Evolutionary conservation across 2,113 vertebrate species (phyloP).

Genomic region (Pollimyrus isidori): DNA sequence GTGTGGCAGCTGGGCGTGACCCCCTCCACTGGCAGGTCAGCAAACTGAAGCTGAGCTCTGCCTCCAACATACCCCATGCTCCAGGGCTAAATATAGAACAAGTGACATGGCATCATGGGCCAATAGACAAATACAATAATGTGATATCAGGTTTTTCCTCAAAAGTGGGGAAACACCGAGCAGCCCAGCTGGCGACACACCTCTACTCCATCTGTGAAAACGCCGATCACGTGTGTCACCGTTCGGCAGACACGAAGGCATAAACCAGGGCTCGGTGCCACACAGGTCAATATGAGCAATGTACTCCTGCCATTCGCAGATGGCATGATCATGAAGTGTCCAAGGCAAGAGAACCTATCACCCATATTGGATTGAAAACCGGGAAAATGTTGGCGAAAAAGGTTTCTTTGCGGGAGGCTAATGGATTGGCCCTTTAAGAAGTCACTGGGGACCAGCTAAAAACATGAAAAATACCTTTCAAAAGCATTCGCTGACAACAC

Average conservation of each 20-base stretch:
- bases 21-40: not conserved
- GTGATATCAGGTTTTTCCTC: not conserved
- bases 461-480: not conserved
- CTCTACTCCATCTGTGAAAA: not conserved
- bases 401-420: not conserved
- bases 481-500: not conserved
- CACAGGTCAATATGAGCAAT: not conserved
- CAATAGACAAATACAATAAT: not conserved
- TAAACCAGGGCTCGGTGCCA: not conserved
- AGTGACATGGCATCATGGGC: not conserved
- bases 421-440: not conserved
- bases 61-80: not conserved
- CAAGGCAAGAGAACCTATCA: not conserved
- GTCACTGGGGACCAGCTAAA: not conserved
- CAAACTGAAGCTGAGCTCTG: not conserved
- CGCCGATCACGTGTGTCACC: not conserved
- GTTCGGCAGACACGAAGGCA: not conserved
- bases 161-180: not conserved
- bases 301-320: not conserved
- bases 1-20: not conserved
- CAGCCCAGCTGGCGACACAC: not conserved
- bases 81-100: not conserved
- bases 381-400: not conserved
- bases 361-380: not conserved
- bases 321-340: not conserved